Evolutionary conservation across 2,888 invertebrate species (phyloP).

Genomic region (Pandemis corylana): DNA sequence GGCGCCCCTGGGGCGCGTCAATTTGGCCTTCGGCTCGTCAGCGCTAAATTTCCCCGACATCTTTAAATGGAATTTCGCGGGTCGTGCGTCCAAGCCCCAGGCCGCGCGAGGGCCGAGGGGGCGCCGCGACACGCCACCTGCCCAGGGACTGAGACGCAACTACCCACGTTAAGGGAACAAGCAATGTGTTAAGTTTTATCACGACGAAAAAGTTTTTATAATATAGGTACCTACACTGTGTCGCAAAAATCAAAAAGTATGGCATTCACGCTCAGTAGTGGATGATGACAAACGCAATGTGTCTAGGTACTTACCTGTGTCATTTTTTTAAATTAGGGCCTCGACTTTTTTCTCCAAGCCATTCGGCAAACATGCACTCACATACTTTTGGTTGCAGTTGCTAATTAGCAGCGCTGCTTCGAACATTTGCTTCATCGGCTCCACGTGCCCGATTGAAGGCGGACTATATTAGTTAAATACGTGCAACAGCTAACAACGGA

Average conservation of each 20-base stretch:
- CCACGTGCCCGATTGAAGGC: not conserved
- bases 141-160: slow-evolving; percentile 53
- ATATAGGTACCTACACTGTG: too few species aligned
- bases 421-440: not conserved
- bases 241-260: too few species aligned
- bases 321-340: too few species aligned
- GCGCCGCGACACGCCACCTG: slow-evolving; percentile 58
- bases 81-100: slow-evolving; percentile 64
- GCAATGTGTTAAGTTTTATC: slow-evolving; percentile 38
- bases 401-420: too few species aligned
- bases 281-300: too few species aligned
- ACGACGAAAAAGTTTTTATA: not conserved
- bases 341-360: too few species aligned
- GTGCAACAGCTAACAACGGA: not conserved
- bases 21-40: slow-evolving; percentile 80
- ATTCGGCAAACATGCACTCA: too few species aligned
- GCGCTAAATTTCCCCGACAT: slow-evolving; percentile 84
- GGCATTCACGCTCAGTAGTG: too few species aligned
- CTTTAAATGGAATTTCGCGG: slow-evolving; percentile 84
- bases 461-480: not conserved
- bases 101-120: slow-evolving; percentile 39
- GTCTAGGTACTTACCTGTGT: too few species aligned
- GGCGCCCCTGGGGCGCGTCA: slow-evolving; percentile 75
- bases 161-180: slow-evolving; percentile 16
- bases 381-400: too few species aligned